Conservation (phyloP, 2,113 vertebrate genomes). For the Pachycephala philippinensis region DNA sequence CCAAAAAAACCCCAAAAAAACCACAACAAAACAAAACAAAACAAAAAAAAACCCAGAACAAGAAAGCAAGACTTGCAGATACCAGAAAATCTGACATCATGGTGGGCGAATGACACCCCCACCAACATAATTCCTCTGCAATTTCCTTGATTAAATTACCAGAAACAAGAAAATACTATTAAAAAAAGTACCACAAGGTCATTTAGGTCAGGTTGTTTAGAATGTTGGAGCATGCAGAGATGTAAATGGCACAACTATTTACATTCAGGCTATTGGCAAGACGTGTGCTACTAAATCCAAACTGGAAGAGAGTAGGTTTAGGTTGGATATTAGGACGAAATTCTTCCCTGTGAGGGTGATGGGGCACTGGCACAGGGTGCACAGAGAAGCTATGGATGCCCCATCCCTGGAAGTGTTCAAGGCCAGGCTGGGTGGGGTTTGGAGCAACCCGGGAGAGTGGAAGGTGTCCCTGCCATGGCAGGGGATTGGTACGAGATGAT, state of each 20-base stretch:
- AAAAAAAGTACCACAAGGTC: background rate
- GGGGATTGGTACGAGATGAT: background rate
- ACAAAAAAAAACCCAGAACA: rapidly evolving
- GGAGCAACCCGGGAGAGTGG: too few species aligned
- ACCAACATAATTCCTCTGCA: background rate
- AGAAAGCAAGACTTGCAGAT: background rate
- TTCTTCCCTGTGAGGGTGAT: background rate
- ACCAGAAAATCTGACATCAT: background rate
- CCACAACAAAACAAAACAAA: too few species aligned
- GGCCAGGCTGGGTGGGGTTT: background rate
- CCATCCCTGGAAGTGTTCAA: background rate
- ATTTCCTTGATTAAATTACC: background rate
- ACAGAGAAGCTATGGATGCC: background rate
- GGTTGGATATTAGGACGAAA: background rate
- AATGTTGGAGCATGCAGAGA: background rate
- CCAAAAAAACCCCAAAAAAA: too few species aligned
- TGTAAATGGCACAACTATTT: background rate
- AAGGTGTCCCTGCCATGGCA: background rate
- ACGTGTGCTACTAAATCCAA: background rate
- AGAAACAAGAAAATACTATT: background rate
- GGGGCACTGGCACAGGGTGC: background rate
- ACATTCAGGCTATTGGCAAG: background rate
- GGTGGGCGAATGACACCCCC: rapidly evolving
- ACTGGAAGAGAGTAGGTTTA: background rate
- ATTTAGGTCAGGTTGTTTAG: background rate